These are phyloP conservation scores for Polymixis lichenea DNA, from an alignment of 2,888 invertebrate genomes.

Conservation along the genomic window DNA sequence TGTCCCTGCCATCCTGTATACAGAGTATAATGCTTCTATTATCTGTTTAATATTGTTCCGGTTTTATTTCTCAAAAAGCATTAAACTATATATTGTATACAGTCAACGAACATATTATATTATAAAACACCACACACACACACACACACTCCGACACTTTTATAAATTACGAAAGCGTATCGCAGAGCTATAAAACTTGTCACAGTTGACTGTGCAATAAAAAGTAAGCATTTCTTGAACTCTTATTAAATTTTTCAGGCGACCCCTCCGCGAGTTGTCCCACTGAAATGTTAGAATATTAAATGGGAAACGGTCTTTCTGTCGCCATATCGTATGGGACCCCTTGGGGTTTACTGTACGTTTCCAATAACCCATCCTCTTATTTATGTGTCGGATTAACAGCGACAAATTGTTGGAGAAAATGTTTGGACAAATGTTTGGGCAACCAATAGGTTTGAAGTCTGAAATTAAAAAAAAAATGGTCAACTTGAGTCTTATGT, in stretches of 20 bases:
- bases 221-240: constrained; percentile 67
- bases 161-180: constrained; percentile 58
- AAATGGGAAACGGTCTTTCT: constrained; percentile 64
- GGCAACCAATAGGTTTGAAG: neutral
- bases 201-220: constrained; percentile 68
- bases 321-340: constrained; percentile 51
- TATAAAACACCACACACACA: no score
- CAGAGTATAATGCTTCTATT: no score
- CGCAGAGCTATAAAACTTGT: constrained; percentile 65
- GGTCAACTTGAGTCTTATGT: neutral
- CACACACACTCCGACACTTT: constrained; percentile 28
- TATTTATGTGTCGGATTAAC: constrained; percentile 56
- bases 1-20: no score
- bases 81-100: constrained; percentile 1
- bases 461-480: neutral
- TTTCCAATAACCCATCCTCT: constrained; percentile 57
- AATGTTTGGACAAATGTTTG: constrained; percentile 44
- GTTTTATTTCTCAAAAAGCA: neutral
- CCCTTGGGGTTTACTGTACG: constrained; percentile 53
- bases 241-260: constrained; percentile 70
- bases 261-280: constrained; percentile 56
- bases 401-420: constrained; percentile 49
- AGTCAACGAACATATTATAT: constrained; percentile 18
- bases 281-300: constrained; percentile 71
- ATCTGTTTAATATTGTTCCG: no score